A percentile compares a stretch with the other conserved stretches of the same genome.
Evolutionary conservation across 2,113 vertebrate genomes (phyloP).

Genomic region (Puffinus mauretanicus): DNA sequence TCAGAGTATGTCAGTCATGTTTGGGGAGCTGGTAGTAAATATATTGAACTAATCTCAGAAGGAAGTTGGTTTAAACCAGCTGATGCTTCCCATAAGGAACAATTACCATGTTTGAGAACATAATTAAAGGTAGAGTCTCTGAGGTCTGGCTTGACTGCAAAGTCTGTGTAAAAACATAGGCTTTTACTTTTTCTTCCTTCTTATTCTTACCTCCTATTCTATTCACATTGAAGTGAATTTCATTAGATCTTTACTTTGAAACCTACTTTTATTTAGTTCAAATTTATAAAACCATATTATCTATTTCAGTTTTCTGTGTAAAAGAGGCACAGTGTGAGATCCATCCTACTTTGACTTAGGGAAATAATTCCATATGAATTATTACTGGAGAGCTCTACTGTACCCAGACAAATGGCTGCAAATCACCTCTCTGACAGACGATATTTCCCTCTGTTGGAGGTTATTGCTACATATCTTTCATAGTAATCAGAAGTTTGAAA

Average conservation of each 20-base stretch:
- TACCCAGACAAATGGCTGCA: neutral
- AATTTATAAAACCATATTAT: neutral
- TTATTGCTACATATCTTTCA: neutral
- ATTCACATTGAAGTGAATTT: neutral
- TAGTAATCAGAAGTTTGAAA: neutral
- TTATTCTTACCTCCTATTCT: neutral
- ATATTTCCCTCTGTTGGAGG: neutral
- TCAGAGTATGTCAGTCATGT: neutral
- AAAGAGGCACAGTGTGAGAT: neutral
- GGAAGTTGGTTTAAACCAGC: neutral
- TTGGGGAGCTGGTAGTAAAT: neutral
- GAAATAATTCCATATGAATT: neutral
- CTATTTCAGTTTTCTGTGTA: neutral
- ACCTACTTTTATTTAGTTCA: neutral
- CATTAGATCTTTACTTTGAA: neutral
- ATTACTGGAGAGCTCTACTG: neutral
- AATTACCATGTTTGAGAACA: neutral
- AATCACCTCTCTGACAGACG: neutral
- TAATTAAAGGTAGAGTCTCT: neutral
- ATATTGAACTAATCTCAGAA: neutral
- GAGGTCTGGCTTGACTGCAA: neutral
- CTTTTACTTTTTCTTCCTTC: neutral
- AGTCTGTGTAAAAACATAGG: neutral
- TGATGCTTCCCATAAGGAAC: neutral
- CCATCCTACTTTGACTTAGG: neutral